phyloP scores from a whole-genome alignment of 1,140 invertebrate genomes.

The Drosophila serrata region DNA sequence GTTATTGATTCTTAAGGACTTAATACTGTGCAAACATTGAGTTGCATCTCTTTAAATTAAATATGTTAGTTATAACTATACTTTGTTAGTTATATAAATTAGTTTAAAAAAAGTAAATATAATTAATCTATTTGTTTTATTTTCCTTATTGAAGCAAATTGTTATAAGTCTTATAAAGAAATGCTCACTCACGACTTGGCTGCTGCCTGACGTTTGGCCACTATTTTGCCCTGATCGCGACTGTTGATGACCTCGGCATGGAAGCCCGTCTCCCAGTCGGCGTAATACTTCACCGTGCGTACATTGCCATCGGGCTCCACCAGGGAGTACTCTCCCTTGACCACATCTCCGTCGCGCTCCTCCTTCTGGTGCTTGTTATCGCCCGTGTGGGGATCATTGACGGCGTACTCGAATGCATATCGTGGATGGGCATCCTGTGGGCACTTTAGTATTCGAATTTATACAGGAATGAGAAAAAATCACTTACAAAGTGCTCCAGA shows the following conservation, averaged over 20 bases:
- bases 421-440: constrained; percentile 88
- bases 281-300: constrained; percentile 91
- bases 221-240: constrained; percentile 78
- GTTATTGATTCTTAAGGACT: too few species aligned
- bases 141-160: too few species aligned
- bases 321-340: constrained; percentile 91
- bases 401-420: constrained; percentile 90
- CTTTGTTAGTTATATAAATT: too few species aligned
- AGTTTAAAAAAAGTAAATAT: too few species aligned
- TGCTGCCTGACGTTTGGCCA: constrained; percentile 74
- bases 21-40: too few species aligned
- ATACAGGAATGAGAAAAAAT: background rate
- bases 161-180: too few species aligned
- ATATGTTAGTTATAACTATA: too few species aligned
- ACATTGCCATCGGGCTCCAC: constrained; percentile 92
- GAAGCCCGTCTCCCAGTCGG: constrained; percentile 92
- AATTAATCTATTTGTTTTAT: too few species aligned
- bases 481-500: constrained; percentile 87
- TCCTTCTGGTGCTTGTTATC: constrained; percentile 90
- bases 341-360: constrained; percentile 88
- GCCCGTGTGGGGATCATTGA: constrained; percentile 90
- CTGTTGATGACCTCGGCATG: constrained; percentile 91
- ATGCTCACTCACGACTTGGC: constrained; percentile 70
- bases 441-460: background rate
- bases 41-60: too few species aligned